Evolutionary conservation across 2,797 vertebrate genomes (phyloP), one percentile per base, ranked within the genome.

Genomic region (Erethizon dorsatum): DNA sequence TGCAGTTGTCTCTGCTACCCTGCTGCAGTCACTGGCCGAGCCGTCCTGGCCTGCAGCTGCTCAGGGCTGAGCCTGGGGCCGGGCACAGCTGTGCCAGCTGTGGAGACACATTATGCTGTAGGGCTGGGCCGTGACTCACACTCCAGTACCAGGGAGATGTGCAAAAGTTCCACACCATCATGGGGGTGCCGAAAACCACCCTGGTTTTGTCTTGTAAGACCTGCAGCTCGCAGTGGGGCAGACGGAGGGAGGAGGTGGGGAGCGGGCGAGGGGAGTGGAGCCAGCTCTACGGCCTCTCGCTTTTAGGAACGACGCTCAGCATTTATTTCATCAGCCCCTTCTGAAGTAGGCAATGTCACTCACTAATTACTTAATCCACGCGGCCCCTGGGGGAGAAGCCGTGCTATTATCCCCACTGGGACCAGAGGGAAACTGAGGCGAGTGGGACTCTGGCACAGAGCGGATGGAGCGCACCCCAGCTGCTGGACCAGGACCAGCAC

Each of bases 401-500:
- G 57, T 96, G 84, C 95, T 92, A 97, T 97, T 92, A 97, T 93
- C 96, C 78, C 87, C 85, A 86, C 96, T 92, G 96, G 83, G 84
- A 84, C 89, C 92, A 59, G 87, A 95, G 95, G 92, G 96, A 97
- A 97, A 97, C 97, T 96, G 97, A 98, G 97, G 91, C 96, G 97
- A 97, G 97, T 77, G 97, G 96, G 93, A 83, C 96, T 84, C 97
- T 97, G 98, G 98, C 97, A 90, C 91, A 41, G 95, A 95, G 94
- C 69, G 79, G 90, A 97, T 88, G 96, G 90, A 95, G 31, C n/a
- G 41, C 37, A 95, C 88, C 45, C 95, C 83, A 94, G 96, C 97
- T 96, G 97, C 98, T 95, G 96, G 97, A 97, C 97, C 11, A 11
- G 56, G 31, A 91, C 83, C 94, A 88, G 91, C 2, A 71, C 52